These are phyloP conservation scores for Micropoecilia bifurca DNA, from an alignment of 2,797 vertebrate genomes.

Conservation along the genomic window DNA sequence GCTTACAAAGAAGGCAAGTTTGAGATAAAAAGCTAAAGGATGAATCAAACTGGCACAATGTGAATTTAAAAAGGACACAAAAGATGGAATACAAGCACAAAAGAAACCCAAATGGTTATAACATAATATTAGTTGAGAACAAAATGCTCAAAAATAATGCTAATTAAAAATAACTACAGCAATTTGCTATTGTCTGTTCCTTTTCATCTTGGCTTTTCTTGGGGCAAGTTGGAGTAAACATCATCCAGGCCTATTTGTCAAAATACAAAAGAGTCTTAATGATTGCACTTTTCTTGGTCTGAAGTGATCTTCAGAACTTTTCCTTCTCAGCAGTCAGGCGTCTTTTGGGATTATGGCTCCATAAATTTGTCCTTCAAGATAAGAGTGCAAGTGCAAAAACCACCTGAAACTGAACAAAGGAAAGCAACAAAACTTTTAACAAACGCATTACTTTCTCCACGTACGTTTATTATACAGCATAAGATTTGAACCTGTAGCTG, in stretches of 20 bases:
- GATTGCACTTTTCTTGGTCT: not conserved
- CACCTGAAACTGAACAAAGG: not conserved
- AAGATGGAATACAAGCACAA: not conserved
- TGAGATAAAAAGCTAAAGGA: conserved; percentile 1
- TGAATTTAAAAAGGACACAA: not conserved
- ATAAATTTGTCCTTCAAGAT: not conserved
- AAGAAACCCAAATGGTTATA: not conserved
- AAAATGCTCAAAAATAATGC: conserved; percentile 4
- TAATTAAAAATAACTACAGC: not conserved
- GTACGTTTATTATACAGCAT: not conserved
- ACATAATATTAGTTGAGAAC: not conserved
- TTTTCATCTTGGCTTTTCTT: not conserved
- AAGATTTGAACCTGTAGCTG: not conserved
- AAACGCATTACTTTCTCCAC: not conserved
- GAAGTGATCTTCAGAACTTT: not conserved
- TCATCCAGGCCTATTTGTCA: not conserved
- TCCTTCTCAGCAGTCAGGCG: not conserved
- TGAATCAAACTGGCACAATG: not conserved
- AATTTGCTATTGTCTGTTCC: conserved; percentile 1
- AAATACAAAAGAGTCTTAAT: not conserved
- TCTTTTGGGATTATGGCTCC: not conserved
- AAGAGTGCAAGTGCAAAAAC: not conserved
- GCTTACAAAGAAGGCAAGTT: not conserved
- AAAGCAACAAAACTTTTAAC: not conserved
- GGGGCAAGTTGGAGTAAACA: not conserved